Conservation (phyloP, 2,113 vertebrate genomes). For the Neolamprologus brichardi region DNA sequence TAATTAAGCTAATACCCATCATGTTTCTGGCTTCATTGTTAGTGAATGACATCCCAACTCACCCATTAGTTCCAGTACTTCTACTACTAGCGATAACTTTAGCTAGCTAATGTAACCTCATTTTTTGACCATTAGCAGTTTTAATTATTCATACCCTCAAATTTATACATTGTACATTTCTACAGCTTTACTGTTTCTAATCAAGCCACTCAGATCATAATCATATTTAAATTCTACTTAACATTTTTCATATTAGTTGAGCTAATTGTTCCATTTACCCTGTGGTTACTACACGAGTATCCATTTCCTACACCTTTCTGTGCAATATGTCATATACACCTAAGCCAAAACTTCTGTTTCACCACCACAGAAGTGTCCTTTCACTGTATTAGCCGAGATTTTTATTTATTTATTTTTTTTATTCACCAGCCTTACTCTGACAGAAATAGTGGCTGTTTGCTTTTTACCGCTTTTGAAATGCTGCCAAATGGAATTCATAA, state of each 20-base stretch:
- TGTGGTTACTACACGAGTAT: not conserved
- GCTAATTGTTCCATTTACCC: not conserved
- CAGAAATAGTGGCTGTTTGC: slow-evolving; percentile 3
- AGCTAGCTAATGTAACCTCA: not conserved
- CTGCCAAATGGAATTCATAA: slow-evolving; percentile 20
- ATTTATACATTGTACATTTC: not conserved
- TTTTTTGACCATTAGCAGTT: not conserved
- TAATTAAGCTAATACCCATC: not conserved
- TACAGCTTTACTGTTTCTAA: not conserved
- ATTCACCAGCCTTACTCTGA: not conserved
- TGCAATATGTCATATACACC: not conserved
- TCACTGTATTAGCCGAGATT: not conserved
- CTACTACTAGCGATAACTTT: not conserved
- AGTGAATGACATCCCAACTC: not conserved
- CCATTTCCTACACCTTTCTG: not conserved
- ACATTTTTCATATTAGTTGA: not conserved
- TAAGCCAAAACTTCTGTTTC: not conserved
- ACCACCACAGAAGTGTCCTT: not conserved
- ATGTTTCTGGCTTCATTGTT: not conserved
- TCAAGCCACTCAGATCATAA: not conserved
- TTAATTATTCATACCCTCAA: not conserved
- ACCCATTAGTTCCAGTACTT: not conserved
- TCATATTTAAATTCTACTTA: not conserved
- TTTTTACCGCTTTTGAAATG: slow-evolving; percentile 4
- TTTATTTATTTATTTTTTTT: not conserved